Conservation (phyloP, 1,140 invertebrate genomes). For the Heliconius eleuchia region DNA sequence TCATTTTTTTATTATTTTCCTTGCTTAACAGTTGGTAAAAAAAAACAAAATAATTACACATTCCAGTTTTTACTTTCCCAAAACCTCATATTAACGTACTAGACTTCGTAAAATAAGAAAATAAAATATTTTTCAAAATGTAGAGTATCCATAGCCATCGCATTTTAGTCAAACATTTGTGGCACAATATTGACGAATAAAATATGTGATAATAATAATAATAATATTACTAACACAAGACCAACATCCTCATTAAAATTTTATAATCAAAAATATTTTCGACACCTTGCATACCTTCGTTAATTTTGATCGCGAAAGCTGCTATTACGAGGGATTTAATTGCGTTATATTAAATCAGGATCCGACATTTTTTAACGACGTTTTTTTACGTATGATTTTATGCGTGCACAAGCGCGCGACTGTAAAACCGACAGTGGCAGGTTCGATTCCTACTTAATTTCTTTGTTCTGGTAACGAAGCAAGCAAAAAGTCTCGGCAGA, state of each 20-base stretch:
- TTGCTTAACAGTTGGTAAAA: no score
- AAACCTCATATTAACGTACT: no score
- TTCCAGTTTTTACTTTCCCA: no score
- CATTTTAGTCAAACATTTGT: neutral
- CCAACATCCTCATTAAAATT: neutral
- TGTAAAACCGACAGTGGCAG: neutral
- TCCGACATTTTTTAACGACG: neutral
- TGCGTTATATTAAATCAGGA: conserved; percentile 3
- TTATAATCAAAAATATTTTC: neutral
- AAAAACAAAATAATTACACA: no score
- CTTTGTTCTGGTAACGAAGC: neutral
- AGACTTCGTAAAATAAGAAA: no score
- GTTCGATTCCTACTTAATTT: neutral
- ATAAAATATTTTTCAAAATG: neutral
- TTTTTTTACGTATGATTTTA: neutral
- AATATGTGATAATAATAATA: neutral
- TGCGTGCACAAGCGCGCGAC: neutral
- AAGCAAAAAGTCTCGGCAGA: neutral
- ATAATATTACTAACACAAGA: neutral
- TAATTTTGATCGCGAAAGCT: conserved; percentile 3
- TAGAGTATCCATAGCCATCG: no score
- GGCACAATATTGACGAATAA: neutral
- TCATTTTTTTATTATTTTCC: no score
- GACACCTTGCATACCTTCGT: conserved; percentile 2
- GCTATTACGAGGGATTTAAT: neutral